Base-by-base conservation (phyloP, 2,888 invertebrate genomes). In the Monoplex corrugatus region DNA sequence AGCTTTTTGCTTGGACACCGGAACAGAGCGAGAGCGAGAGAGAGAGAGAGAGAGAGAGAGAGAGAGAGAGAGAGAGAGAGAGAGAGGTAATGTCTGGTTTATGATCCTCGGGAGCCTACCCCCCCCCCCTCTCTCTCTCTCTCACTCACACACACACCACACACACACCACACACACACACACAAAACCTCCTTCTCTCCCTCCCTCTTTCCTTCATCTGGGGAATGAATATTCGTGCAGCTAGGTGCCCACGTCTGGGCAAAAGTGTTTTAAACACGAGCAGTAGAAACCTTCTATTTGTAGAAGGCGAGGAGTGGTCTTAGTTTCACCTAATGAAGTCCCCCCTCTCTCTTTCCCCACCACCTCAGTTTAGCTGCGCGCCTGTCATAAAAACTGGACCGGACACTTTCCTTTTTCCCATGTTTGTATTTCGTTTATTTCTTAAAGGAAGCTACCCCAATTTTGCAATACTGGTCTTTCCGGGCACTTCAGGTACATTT, bases 211-310 rank as follows among this genome's bases (percentile, higher is more conserved):
- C 8, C 63, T 19, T 6, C 63, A 19, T 23, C 28, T 68, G 63
- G 63, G 50, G 50, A 50, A 50, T 50, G 16, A 50, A 75, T 87
- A 32, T 23, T 68, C 28, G 19, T 8, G 87, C 72, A 75, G 87
- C 87, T 75, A 86, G 75, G 75, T 45, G 16, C 45, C 75, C 40
- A 32, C n/a, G 75, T 87, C 75, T 75, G 32, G 43, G 43, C 43
- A 8, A 75, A 75, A 32, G 75, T 44, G 44, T 87, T 86, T 72
- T 32, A 83, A 86, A 68, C 75, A 72, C 72, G n/a, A 87, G 43
- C 75, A 57, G 45, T 44, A 45, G 75, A 72, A 72, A 35, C 44
- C 23, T n/a, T 45, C 40, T 87, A 72, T 87, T 87, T 87, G 87
- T 87, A 45, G 19, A 75, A 35, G 75, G 45, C 43, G 43, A 75